Base-by-base conservation (phyloP, 1,140 invertebrate species). In the Lineus longissimus region DNA sequence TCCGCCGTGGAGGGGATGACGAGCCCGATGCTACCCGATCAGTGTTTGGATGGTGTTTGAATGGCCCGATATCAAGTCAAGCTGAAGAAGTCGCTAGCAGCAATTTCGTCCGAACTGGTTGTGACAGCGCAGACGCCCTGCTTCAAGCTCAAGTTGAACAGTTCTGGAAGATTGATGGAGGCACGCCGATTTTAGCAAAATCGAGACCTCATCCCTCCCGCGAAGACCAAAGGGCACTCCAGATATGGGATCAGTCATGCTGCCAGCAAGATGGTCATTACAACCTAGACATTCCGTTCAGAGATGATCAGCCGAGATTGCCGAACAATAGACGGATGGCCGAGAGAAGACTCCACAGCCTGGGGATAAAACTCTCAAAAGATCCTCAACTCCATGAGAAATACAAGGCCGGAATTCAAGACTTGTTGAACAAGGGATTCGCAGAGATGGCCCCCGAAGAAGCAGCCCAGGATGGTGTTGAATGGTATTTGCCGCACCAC, bases 401-500 rank as follows among this genome's bases (percentile, higher is more conserved):
- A 17, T 65, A 65, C 33, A 60, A 27, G 9, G 43, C 45, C 9
- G 66, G 62, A 23, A 60, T 63, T 45, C n/a, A 47, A 2, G 64
- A 54, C 1, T 4, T 62, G 0, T 15, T 68, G 33, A 61, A 65
- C 13, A 65, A 61, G 41, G 55, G 57, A 7, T 60, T 62, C 45
- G 63, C 57, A 0, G 63, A 68, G 33, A 41, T 65, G 22, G 54
- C 61, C 40, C 17, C 19, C 2, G 57, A 15, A 4, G 29, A 59
- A 40, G 40, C 31, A 61, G 6, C 31, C 45, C 60, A 4, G 23
- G 25, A 25, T 19, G 61, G 65, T 17, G 15, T 54, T n/a, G 60
- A 59, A 2, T 71, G 64, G 67, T 68, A 70, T 43, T 43, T 69
- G 23, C 65, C 68, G 0, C 65, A 71, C 40, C 62, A 69, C 55